Evolutionary conservation across 2,888 invertebrate species (phyloP).

Genomic region (Palloptera scutellata): DNA sequence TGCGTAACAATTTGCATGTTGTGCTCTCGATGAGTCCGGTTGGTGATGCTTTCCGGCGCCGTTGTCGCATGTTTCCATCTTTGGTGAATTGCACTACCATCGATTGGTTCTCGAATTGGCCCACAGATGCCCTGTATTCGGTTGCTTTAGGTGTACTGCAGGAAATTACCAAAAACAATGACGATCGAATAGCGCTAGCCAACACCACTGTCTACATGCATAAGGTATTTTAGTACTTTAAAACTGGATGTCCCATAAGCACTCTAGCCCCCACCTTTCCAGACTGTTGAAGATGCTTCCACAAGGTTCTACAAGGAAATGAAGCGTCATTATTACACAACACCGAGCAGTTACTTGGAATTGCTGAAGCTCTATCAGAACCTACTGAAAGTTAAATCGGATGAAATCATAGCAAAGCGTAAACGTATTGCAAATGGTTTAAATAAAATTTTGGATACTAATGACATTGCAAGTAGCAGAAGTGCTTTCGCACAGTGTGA

Average conservation of each 20-base stretch:
- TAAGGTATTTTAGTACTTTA: too few relatives aligned
- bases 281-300: slow-evolving; percentile 84
- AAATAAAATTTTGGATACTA: slow-evolving; percentile 64
- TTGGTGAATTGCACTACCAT: slow-evolving; percentile 93
- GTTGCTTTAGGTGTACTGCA: slow-evolving; percentile 79
- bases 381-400: slow-evolving; percentile 76
- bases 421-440: slow-evolving; percentile 80
- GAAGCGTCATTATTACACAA: slow-evolving; percentile 87
- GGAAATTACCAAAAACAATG: slow-evolving; percentile 67
- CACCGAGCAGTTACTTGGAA: slow-evolving; percentile 90
- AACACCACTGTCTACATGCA: slow-evolving; percentile 78
- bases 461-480: slow-evolving; percentile 53
- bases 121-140: slow-evolving; percentile 83
- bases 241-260: neutral
- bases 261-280: slow-evolving; percentile 32
- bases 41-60: slow-evolving; percentile 84
- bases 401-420: slow-evolving; percentile 71
- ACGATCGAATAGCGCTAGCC: slow-evolving; percentile 68
- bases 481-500: neutral
- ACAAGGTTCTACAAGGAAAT: slow-evolving; percentile 80
- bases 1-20: slow-evolving; percentile 83
- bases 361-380: slow-evolving; percentile 79
- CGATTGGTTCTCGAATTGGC: slow-evolving; percentile 95
- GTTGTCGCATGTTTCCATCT: slow-evolving; percentile 94
- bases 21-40: slow-evolving; percentile 92